phyloP scores from a whole-genome alignment of 2,113 vertebrate genomes.

The Trachemys scripta region DNA sequence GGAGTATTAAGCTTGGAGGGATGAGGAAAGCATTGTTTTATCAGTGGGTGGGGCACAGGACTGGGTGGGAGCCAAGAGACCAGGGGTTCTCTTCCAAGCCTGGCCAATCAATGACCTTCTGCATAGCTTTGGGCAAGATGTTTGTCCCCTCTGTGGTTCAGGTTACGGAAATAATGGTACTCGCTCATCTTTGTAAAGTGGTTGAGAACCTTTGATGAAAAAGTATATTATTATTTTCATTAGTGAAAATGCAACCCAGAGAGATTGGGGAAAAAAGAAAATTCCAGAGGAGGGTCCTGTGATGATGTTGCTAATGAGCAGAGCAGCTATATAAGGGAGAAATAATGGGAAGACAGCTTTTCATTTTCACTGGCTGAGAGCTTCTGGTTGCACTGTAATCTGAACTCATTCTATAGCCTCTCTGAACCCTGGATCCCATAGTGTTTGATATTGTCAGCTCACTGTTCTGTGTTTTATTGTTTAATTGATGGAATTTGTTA shows the following conservation, averaged over 20 bases:
- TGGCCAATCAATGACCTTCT: neutral
- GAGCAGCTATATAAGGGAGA: neutral
- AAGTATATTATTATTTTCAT: neutral
- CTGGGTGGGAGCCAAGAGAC: neutral
- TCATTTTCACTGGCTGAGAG: fast-evolving
- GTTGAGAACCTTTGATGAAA: neutral
- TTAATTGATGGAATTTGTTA: neutral
- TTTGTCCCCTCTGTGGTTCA: neutral
- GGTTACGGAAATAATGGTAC: neutral
- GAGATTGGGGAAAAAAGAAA: neutral
- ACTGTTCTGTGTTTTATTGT: neutral
- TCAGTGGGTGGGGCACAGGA: neutral
- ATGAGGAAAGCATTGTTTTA: neutral
- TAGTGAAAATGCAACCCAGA: neutral
- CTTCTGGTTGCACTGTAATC: neutral
- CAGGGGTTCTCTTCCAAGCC: neutral
- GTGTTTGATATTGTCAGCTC: neutral
- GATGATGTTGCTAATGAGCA: neutral
- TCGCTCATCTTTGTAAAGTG: neutral
- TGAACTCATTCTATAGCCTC: neutral
- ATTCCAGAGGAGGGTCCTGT: neutral
- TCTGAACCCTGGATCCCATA: fast-evolving
- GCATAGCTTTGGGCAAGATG: neutral
- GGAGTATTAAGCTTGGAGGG: neutral
- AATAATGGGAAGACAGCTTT: neutral